Evolutionary conservation across 2,113 vertebrate genomes (phyloP).

Genomic region (Rhynchopsitta pachyrhyncha): DNA sequence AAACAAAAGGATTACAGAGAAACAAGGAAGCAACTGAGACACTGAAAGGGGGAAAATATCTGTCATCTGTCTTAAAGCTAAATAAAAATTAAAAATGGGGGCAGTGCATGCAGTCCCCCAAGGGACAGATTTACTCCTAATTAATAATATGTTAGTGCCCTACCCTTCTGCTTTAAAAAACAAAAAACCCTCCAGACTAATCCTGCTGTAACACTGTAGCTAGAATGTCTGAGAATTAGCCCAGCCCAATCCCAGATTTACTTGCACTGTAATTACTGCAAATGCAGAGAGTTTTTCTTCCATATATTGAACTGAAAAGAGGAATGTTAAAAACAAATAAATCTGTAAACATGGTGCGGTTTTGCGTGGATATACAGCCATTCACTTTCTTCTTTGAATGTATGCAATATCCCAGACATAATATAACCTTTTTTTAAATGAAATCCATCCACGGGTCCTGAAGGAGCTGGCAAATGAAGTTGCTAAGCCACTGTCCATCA

Average conservation of each 20-base stretch:
- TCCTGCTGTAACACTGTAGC: neutral
- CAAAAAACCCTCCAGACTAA: constrained; percentile 17
- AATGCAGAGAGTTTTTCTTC: constrained; percentile 13
- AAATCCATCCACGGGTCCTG: no score
- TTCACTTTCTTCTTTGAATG: neutral
- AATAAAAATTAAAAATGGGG: constrained; percentile 14
- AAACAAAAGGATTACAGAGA: constrained; percentile 14
- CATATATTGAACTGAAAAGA: neutral
- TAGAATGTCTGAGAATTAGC: neutral
- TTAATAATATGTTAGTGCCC: constrained; percentile 26
- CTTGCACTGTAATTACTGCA: constrained; percentile 36
- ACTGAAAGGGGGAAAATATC: neutral
- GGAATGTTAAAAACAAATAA: neutral
- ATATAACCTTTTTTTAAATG: neutral
- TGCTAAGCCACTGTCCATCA: no score
- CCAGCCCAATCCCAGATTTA: constrained; percentile 53
- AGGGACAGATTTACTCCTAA: constrained; percentile 65
- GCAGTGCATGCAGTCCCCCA: neutral
- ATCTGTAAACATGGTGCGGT: fast-evolving
- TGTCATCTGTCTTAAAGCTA: constrained; percentile 6
- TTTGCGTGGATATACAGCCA: neutral
- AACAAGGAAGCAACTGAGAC: neutral
- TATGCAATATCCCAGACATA: neutral
- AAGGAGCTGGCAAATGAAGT: no score
- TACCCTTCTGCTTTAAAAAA: neutral